A percentile compares a stretch with the other conserved stretches of the same genome.
Evolutionary conservation across 2,113 vertebrate species (phyloP).

Genomic region (Nycticorax nycticorax): DNA sequence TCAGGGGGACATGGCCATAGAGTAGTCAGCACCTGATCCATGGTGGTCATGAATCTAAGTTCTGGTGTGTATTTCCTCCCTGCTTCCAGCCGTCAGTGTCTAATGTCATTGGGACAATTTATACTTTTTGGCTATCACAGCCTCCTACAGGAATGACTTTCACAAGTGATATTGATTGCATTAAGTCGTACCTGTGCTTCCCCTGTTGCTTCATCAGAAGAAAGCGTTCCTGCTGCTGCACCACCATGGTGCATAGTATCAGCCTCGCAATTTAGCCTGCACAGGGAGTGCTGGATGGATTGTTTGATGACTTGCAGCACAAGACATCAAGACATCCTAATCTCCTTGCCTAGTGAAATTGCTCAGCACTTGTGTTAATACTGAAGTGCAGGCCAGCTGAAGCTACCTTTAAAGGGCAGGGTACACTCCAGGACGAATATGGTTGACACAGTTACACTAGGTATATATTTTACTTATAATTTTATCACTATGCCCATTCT

Average conservation of each 20-base stretch:
- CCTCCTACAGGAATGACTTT: constrained; percentile 5
- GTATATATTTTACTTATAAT: background rate
- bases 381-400: background rate
- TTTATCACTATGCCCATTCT: background rate
- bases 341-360: background rate
- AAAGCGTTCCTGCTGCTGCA: background rate
- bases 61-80: background rate
- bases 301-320: background rate
- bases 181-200: background rate
- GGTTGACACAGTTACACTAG: background rate
- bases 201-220: background rate
- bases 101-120: background rate
- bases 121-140: background rate
- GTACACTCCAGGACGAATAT: background rate
- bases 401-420: background rate
- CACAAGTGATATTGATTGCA: background rate
- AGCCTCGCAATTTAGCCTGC: background rate
- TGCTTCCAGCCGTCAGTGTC: background rate
- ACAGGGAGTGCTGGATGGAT: background rate
- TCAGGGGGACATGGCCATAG: fast-evolving
- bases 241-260: background rate
- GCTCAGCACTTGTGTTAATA: background rate
- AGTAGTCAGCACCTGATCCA: background rate
- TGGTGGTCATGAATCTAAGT: background rate
- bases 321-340: background rate